These are phyloP conservation scores for Engraulis encrasicolus DNA, from an alignment of 2,113 vertebrate species.

Conservation along the genomic window DNA sequence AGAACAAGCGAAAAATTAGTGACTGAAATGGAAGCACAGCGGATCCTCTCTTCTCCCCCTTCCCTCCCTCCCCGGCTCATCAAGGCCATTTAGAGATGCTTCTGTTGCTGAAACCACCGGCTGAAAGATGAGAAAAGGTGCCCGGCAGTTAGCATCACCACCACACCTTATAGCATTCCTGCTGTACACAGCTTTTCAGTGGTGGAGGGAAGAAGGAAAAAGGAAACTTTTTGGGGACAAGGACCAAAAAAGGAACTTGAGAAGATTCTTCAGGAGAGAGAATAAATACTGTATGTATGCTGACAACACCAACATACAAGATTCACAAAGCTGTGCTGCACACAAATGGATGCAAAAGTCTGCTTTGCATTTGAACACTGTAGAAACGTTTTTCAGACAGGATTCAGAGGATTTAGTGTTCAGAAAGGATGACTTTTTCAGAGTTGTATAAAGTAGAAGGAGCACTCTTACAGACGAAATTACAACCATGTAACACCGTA, in stretches of 20 bases:
- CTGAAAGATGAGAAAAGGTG: constrained; percentile 27
- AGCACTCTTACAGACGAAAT: too few relatives aligned
- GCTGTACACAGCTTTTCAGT: constrained; percentile 23
- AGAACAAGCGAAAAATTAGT: constrained; percentile 30
- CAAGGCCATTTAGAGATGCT: constrained; percentile 19
- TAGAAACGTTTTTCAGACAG: too few relatives aligned
- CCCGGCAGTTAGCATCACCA: constrained; percentile 17
- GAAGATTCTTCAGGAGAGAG: constrained; percentile 29
- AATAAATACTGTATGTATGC: not conserved
- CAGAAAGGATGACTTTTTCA: too few relatives aligned
- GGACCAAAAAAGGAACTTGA: constrained; percentile 47
- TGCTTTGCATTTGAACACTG: too few relatives aligned
- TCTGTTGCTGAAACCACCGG: constrained; percentile 22
- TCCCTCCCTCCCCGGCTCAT: constrained; percentile 28
- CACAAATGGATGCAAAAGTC: too few relatives aligned
- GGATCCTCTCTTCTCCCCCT: constrained; percentile 18
- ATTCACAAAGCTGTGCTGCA: too few relatives aligned
- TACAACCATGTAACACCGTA: too few relatives aligned
- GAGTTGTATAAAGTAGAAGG: too few relatives aligned
- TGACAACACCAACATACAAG: constrained; percentile 25
- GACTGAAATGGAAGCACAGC: not conserved
- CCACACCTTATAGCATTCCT: constrained; percentile 49
- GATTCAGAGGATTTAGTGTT: too few relatives aligned
- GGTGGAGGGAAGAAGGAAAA: constrained; percentile 17
- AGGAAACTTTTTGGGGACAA: constrained; percentile 35